Conservation (phyloP, 2,113 vertebrate species). For the Centropristis striata region DNA sequence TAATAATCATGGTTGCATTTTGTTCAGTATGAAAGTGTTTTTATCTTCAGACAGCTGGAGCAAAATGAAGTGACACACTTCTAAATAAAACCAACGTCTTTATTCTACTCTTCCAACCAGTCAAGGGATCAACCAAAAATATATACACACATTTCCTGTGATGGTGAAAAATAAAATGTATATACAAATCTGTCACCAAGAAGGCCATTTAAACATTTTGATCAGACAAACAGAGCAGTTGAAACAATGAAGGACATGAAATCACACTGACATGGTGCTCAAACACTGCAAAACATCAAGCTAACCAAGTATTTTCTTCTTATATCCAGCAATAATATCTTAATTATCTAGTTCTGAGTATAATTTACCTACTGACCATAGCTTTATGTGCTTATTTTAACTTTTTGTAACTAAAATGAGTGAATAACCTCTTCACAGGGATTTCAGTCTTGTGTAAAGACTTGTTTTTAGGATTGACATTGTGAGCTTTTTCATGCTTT, state of each 20-base stretch:
- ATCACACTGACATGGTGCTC: constrained; percentile 11
- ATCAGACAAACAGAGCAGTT: constrained; percentile 38
- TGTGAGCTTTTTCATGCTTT: too few species aligned
- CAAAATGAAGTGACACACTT: constrained; percentile 66
- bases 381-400: too few species aligned
- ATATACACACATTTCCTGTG: constrained; percentile 79
- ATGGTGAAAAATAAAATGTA: constrained; percentile 45
- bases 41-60: not conserved
- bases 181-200: constrained; percentile 46
- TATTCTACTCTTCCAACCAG: constrained; percentile 77
- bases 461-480: too few species aligned
- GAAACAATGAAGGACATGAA: constrained; percentile 38
- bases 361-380: too few species aligned
- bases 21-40: not conserved
- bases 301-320: too few species aligned
- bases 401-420: too few species aligned
- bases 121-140: constrained; percentile 72
- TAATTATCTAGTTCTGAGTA: too few species aligned
- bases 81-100: constrained; percentile 81
- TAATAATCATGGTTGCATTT: not conserved
- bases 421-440: too few species aligned
- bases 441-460: too few species aligned
- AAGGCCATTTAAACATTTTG: constrained; percentile 32
- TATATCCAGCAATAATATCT: too few species aligned
- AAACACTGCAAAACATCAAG: too few species aligned